These are phyloP conservation scores for Marronus borbonicus DNA, from an alignment of 2,888 invertebrate species.

Conservation along the genomic window DNA sequence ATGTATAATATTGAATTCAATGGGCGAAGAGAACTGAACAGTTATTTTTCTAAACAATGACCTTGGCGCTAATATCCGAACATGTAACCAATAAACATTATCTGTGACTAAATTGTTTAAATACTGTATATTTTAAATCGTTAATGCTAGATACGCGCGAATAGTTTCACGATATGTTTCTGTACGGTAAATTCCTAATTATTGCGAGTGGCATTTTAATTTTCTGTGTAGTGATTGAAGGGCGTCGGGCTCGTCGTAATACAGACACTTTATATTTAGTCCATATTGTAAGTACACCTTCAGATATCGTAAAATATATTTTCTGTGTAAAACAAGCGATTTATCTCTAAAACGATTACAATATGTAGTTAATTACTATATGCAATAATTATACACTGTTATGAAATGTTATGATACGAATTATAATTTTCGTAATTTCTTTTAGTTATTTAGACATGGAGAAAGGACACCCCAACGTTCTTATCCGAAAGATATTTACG, in stretches of 20 bases:
- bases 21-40: too few relatives aligned
- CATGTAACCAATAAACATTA: slow-evolving; percentile 2
- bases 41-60: neutral
- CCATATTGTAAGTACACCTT: slow-evolving; percentile 30
- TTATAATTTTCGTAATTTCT: slow-evolving; percentile 30
- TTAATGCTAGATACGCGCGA: neutral
- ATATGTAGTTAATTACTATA: too few relatives aligned
- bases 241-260: neutral
- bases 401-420: neutral
- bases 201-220: neutral
- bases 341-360: too few relatives aligned
- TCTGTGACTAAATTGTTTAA: slow-evolving; percentile 21
- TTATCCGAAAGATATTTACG: slow-evolving; percentile 79
- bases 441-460: slow-evolving; percentile 81
- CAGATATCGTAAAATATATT: neutral
- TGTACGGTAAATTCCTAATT: slow-evolving; percentile 10
- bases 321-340: neutral
- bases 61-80: slow-evolving; percentile 19
- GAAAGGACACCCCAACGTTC: slow-evolving; percentile 77
- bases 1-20: too few relatives aligned
- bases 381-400: too few relatives aligned
- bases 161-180: neutral
- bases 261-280: slow-evolving; percentile 18
- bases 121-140: neutral
- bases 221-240: neutral